Evolutionary conservation across 1,140 invertebrate species (phyloP).

Genomic region (Anastatus disparis): DNA sequence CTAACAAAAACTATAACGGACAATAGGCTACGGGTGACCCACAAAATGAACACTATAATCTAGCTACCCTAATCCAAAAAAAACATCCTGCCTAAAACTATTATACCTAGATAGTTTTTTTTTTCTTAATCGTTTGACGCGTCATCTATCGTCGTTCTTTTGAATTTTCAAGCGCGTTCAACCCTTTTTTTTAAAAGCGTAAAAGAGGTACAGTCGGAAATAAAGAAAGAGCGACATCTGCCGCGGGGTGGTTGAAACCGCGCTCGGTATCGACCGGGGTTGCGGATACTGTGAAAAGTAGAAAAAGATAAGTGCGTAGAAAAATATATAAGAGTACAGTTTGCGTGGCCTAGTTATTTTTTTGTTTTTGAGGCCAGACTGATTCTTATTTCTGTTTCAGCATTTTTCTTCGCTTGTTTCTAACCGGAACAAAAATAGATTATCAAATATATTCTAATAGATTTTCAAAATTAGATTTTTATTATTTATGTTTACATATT

Average conservation of each 20-base stretch:
- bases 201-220: not conserved
- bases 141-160: conserved; percentile 30
- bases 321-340: conserved; percentile 23
- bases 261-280: conserved; percentile 38
- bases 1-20: not conserved
- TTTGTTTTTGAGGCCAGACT: conserved; percentile 1
- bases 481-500: no score
- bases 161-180: conserved; percentile 1
- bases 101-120: no score
- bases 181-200: not conserved
- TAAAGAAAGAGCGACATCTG: conserved; percentile 45
- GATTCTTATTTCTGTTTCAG: not conserved
- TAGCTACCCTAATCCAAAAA: no score
- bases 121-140: no score
- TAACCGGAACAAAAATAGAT: no score
- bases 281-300: conserved; percentile 28
- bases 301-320: conserved; percentile 24
- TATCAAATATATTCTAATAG: no score
- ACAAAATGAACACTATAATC: not conserved
- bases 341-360: conserved; percentile 14
- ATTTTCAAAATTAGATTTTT: no score
- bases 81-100: not conserved
- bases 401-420: no score
- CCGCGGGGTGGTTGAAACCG: conserved; percentile 36
- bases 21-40: not conserved